Evolutionary conservation across 2,888 invertebrate species (phyloP), one percentile per base, ranked within the genome.

Genomic region (Apeira syringaria): DNA sequence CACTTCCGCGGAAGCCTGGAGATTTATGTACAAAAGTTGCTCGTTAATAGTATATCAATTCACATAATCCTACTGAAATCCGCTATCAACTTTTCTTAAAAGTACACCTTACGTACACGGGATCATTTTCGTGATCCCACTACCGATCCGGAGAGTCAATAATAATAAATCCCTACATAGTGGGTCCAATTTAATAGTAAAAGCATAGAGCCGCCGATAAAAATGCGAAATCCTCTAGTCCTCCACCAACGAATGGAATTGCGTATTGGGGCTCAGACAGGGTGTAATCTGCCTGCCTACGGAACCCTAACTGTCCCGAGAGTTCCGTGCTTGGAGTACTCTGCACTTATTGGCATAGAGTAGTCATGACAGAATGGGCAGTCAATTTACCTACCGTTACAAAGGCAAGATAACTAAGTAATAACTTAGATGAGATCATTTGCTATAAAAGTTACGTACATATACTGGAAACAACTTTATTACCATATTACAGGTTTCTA

Each of bases 191-290:
- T 77, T 74, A 70, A 72, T 74, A 74, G 70, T 60, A 64, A 61
- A 66, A 64, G 69, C 69, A 71, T 67, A 47, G 69, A 65, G 71
- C 66, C 64, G 68, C 56, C 82, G 84, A 86, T 87, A 87, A 87
- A 86, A 86, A 85, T 80, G 76, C 76, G 72, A 68, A 80, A 82
- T 84, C 82, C 84, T 78, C 76, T 77, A 39, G 45, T 39, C 32
- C 37, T 42, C 36, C 5, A 70, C 75, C 78, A 79, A 59, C 74
- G 76, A 78, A 78, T 80, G 80, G 84, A 80, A 87, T 87, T 87
- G 85, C 86, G 87, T 87, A 83, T 80, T 73, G 82, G 78, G 73
- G 83, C 87, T 86, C 85, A 86, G 88, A 87, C 83, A 70, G 83
- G 77, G 83, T 82, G 86, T 84, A 87, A 86, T 87, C 83, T 85